These are phyloP conservation scores for Odocoileus hemionus DNA, from an alignment of 2,113 vertebrate species.

Conservation along the genomic window DNA sequence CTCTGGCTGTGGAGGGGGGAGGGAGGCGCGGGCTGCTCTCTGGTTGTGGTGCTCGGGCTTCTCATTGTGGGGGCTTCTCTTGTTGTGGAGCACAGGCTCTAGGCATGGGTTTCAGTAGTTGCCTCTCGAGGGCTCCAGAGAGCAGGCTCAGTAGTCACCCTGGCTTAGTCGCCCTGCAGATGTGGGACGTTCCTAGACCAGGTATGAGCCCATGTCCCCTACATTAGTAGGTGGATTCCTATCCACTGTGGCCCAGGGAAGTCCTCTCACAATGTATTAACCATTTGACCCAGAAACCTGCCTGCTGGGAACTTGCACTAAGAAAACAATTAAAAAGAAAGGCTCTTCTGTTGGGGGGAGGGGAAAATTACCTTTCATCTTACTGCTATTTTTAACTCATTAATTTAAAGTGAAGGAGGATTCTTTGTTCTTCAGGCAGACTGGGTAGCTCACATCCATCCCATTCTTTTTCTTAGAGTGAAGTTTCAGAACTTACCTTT, in stretches of 20 bases:
- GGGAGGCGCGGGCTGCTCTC: neutral
- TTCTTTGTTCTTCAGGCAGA: neutral
- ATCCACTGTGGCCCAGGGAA: neutral
- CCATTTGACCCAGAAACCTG: neutral
- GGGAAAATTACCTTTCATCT: neutral
- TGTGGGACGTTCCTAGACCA: neutral
- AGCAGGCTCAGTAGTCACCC: neutral
- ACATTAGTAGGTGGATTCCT: neutral
- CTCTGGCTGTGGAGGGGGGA: neutral
- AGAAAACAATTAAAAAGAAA: neutral
- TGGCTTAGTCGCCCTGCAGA: neutral
- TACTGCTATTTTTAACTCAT: neutral
- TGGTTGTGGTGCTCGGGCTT: neutral
- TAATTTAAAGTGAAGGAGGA: neutral
- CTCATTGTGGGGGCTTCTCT: neutral
- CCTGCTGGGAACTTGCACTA: neutral
- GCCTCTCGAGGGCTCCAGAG: neutral
- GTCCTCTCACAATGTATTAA: neutral
- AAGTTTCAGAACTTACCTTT: constrained; percentile 40
- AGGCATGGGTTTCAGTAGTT: neutral
- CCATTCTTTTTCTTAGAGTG: constrained; percentile 39
- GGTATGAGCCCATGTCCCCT: neutral
- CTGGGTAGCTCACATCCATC: constrained; percentile 48
- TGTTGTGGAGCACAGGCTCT: neutral
- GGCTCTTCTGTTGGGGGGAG: neutral